These are phyloP conservation scores for Limosa lapponica DNA, from an alignment of 2,797 vertebrate species.

Conservation along the genomic window DNA sequence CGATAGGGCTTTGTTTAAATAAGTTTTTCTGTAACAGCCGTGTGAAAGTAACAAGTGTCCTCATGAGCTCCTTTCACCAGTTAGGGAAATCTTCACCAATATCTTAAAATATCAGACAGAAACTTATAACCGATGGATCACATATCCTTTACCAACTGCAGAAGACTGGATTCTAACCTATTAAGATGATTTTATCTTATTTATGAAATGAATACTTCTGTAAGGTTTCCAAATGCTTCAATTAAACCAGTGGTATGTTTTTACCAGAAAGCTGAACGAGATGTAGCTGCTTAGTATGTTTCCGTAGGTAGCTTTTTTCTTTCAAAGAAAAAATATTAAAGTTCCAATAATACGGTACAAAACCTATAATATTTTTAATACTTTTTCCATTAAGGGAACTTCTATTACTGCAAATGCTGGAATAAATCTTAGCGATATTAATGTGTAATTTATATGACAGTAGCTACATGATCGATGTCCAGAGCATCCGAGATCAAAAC, in stretches of 20 bases:
- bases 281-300: not conserved
- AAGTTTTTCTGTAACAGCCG: not conserved
- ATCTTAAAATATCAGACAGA: not conserved
- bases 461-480: conserved; percentile 51
- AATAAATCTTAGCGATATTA: conserved; percentile 30
- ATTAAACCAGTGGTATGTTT: not conserved
- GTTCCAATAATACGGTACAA: not conserved
- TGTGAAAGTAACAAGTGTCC: not conserved
- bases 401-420: not conserved
- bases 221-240: not conserved
- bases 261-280: not conserved
- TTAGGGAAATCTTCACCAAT: not conserved
- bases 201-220: not conserved
- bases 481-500: conserved; percentile 66
- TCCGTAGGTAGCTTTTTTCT: not conserved
- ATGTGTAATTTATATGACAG: conserved; percentile 54
- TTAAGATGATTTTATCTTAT: not conserved
- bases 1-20: not conserved
- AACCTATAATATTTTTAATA: not conserved
- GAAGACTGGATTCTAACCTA: not conserved
- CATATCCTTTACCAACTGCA: not conserved
- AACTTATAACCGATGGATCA: not conserved
- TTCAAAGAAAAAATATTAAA: not conserved
- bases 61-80: not conserved
- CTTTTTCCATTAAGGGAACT: not conserved